Percentiles rank a stretch among this genome's conserved stretches.
phyloP scores from a whole-genome alignment of 2,797 vertebrate species.

The Rhinella marina region DNA sequence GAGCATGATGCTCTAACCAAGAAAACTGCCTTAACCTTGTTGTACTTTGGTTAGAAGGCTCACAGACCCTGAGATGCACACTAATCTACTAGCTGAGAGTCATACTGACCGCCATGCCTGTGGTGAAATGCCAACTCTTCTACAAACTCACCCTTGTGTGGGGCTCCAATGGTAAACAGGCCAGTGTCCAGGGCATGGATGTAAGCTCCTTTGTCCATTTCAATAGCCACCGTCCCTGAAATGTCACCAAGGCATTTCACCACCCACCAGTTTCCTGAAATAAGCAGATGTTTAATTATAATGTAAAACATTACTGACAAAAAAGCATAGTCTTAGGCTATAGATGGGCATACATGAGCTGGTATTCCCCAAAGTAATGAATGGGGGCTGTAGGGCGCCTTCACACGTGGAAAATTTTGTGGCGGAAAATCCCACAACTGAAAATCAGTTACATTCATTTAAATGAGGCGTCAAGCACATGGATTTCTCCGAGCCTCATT shows the following conservation, averaged over 20 bases:
- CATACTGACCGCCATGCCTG: background rate
- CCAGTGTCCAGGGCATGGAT: constrained; percentile 93
- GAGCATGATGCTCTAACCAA: too few species aligned
- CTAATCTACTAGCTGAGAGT: too few species aligned
- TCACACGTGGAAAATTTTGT: too few species aligned
- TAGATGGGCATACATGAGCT: too few species aligned
- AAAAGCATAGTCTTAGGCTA: background rate
- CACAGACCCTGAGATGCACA: too few species aligned
- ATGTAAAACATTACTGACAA: background rate
- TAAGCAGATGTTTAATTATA: background rate
- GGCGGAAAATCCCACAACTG: too few species aligned
- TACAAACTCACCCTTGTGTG: constrained; percentile 83
- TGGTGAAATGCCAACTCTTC: too few species aligned
- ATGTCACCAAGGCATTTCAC: constrained; percentile 86
- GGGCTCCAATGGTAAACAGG: constrained; percentile 92
- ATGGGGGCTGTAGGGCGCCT: background rate
- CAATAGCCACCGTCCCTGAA: constrained; percentile 88
- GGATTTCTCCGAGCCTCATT: too few species aligned
- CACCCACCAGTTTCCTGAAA: constrained; percentile 90
- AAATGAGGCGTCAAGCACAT: too few species aligned
- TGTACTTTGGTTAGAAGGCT: too few species aligned
- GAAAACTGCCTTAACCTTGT: too few species aligned
- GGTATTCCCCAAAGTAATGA: background rate
- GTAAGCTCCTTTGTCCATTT: constrained; percentile 92
- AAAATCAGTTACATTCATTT: too few species aligned